Evolutionary conservation across 1,140 invertebrate species (phyloP), one percentile per base, ranked within the genome.

Genomic region (Saccostrea echinata): DNA sequence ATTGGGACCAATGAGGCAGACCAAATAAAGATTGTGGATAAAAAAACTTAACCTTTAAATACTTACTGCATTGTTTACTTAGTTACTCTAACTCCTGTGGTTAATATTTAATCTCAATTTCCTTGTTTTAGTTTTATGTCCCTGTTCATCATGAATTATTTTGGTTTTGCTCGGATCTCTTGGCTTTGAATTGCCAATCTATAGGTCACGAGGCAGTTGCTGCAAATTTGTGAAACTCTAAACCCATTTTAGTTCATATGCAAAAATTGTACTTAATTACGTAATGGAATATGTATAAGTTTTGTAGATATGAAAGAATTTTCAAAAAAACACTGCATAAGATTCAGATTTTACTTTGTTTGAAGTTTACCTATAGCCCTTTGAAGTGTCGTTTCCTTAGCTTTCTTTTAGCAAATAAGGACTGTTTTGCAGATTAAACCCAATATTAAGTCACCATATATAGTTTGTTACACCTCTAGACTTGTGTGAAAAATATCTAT

Each of bases 381-480:
- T 76, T 33, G 68, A 76, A 33, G 27, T 30, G 16, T 27, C 68
- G 3, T 9, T 30, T 18, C 68, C 30, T 33, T 30, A 27, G 12
- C 27, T 33, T 76, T 76, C 27, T 76, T 76, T 33, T 12, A 76
- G 27, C 24, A 76, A 76, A 76, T 76, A 30, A 76, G 68, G 68
- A 33, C 30, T 33, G 68, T 76, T 76, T 76, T 33, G 68, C 27
- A 33, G 27, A 76, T 76, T 76, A 76, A 76, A 33, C 68, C 27
- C 68, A 76, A 76, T 76, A 76, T 30, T 16, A 76, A 30, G 68
- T 76, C 68, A 30, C 24, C 9, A 11, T 76, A 76, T 13, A 12
- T 76, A 33, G 43, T 76, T 76, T 76, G 11, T 33, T 30, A 16
- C 30, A 76, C 68, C 68, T 76, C 27, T 33, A 30, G 68, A 76